These are phyloP conservation scores for Numenius arquata DNA, from an alignment of 2,113 vertebrate species.

Conservation along the genomic window DNA sequence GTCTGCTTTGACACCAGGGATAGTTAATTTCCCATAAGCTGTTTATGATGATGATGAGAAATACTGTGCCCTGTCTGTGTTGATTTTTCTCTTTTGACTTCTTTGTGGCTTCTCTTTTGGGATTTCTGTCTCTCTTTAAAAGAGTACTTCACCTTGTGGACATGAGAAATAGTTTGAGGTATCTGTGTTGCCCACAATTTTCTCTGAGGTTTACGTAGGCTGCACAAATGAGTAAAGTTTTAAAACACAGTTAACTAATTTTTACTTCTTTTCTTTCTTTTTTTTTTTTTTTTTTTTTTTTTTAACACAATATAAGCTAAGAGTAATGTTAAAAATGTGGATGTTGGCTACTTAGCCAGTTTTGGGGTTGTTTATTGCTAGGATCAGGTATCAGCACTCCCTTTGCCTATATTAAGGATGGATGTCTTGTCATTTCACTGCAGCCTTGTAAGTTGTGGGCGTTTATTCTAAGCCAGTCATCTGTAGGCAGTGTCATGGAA, in stretches of 20 bases:
- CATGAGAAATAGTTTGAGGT: background rate
- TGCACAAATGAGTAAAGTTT: background rate
- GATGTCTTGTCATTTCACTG: background rate
- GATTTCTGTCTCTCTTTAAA: background rate
- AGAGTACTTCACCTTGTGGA: background rate
- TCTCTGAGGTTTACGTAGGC: background rate
- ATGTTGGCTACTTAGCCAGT: background rate
- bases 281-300: background rate
- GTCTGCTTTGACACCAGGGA: background rate
- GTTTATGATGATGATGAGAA: background rate
- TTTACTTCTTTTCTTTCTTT: too few relatives aligned
- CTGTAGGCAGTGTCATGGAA: slow-evolving; percentile 11
- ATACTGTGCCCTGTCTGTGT: background rate
- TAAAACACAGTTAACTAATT: background rate
- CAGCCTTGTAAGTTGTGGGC: background rate
- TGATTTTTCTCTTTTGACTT: background rate
- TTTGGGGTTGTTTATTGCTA: background rate
- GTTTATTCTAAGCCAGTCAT: slow-evolving; percentile 11
- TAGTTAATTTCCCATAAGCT: background rate
- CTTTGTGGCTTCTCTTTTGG: background rate
- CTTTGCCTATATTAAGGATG: background rate
- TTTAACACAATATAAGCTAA: background rate
- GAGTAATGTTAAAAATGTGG: background rate
- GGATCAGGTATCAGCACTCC: background rate
- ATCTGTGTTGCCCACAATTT: background rate